phyloP scores from a whole-genome alignment of 2,113 vertebrate species.

The Ornithorhynchus anatinus region DNA sequence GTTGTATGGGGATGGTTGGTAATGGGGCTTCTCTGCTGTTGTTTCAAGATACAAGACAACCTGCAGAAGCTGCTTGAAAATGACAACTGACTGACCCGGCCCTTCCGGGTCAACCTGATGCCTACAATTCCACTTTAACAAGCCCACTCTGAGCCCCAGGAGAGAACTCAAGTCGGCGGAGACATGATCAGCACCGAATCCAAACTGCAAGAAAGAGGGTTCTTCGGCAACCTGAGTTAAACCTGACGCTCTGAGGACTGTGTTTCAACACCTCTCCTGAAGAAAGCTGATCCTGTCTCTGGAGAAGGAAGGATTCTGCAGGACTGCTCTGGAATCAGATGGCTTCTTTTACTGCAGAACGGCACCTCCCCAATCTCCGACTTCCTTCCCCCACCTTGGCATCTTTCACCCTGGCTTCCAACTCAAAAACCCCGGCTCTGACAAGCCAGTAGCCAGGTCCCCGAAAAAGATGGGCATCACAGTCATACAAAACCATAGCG shows the following conservation, averaged over 20 bases:
- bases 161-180: conserved; percentile 72
- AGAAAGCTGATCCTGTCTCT: conserved; percentile 1
- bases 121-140: conserved; percentile 39
- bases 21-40: conserved; percentile 27
- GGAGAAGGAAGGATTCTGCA: too few relatives aligned
- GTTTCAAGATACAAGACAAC: conserved; percentile 87
- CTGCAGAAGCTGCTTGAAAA: conserved; percentile 87
- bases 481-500: too few relatives aligned
- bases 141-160: conserved; percentile 6
- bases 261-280: conserved; percentile 12
- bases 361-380: too few relatives aligned
- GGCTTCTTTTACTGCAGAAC: too few relatives aligned
- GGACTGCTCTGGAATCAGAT: too few relatives aligned
- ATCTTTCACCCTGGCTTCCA: too few relatives aligned
- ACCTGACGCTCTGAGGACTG: conserved; percentile 8
- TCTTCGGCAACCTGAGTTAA: conserved; percentile 51
- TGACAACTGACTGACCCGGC: conserved; percentile 52
- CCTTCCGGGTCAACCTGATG: conserved; percentile 34
- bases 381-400: too few relatives aligned
- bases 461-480: too few relatives aligned
- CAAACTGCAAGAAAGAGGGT: conserved; percentile 44
- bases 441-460: too few relatives aligned
- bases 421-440: too few relatives aligned
- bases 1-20: too few relatives aligned
- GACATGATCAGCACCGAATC: conserved; percentile 27